Base-by-base conservation (phyloP, 2,888 invertebrate genomes). In the Drosophila pseudotalamancana region DNA sequence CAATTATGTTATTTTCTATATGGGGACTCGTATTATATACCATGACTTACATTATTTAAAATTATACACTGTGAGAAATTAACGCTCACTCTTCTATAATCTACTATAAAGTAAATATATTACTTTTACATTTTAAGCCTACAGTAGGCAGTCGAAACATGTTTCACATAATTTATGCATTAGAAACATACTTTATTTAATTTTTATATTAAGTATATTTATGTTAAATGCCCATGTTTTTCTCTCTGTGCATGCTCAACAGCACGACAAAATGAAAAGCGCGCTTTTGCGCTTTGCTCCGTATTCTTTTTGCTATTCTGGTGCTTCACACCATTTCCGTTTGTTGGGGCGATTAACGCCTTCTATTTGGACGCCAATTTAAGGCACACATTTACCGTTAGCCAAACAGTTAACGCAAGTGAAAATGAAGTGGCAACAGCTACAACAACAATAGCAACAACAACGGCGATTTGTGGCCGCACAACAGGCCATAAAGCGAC, bases 291-390 rank as follows among this genome's bases (percentile, higher is more conserved):
- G 21, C 6, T 40, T 12, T 69, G 70, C 49, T 73, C 57, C 29
- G 31, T 39, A 60, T 73, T 66, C 55, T 48, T 56, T 60, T 73
- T 67, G 60, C 46, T 59, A 48, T 49, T 31, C 55, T 40, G 50
- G 57, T 64, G 77, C 48, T 80, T 53, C 51, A 65, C 60, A 63
- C 53, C 55, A 76, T 77, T 87, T 87, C 80, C 88, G 77, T 73
- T 77, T 71, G 61, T 39, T 31, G 69, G 48, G 48, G 66, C 70
- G 68, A 80, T 83, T 87, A 83, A 72, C 86, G 83, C 77, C 83
- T 79, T 86, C 67, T 73, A 83, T 77, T 77, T 88, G 72, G 74
- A 74, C 80, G 86, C 86, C 86, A 86, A 83, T 88, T 86, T 83
- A 72, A 74, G 77, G 62, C 48, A 70, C 46, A 35, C 42, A 27